phyloP scores from a whole-genome alignment of 1,140 invertebrate species.

The Orchesella cincta region DNA sequence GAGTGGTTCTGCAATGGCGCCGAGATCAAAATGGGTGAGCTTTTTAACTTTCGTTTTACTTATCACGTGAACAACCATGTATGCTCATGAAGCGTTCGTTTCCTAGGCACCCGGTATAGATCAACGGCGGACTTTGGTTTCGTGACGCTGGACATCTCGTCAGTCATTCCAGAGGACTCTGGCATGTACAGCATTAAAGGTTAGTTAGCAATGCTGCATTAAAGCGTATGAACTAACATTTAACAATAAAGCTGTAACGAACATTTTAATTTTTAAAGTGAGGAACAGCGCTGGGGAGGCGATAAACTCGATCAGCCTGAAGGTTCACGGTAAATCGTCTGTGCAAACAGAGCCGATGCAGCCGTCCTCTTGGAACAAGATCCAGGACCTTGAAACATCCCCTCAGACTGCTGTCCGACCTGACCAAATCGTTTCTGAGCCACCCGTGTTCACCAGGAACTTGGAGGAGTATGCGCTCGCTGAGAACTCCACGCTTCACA shows the following conservation, averaged over 20 bases:
- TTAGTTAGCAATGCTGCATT: too few relatives aligned
- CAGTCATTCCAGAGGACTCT: conserved; percentile 84
- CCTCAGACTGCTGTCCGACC: conserved; percentile 63
- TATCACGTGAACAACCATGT: not conserved
- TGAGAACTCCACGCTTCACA: conserved; percentile 85
- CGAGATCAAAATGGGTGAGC: conserved; percentile 81
- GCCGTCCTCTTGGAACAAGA: conserved; percentile 85
- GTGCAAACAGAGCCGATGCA: conserved; percentile 79
- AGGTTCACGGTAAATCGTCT: conserved; percentile 67
- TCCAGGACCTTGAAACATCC: conserved; percentile 61
- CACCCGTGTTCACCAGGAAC: conserved; percentile 88
- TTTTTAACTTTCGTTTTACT: not conserved
- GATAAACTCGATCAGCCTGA: conserved; percentile 82
- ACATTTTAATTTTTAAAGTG: conserved; percentile 61
- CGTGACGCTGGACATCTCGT: conserved; percentile 86
- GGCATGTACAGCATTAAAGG: conserved; percentile 84
- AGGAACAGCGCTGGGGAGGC: conserved; percentile 88
- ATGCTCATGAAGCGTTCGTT: not conserved
- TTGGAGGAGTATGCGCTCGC: conserved; percentile 80
- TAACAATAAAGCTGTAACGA: not conserved
- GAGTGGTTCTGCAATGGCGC: conserved; percentile 95
- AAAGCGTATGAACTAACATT: not conserved
- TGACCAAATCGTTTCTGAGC: conserved; percentile 77
- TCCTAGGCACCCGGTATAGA: conserved; percentile 75
- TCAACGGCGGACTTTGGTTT: conserved; percentile 92